Evolutionary conservation across 2,797 vertebrate species (phyloP).

Genomic region (Pachyuromys duprasi): DNA sequence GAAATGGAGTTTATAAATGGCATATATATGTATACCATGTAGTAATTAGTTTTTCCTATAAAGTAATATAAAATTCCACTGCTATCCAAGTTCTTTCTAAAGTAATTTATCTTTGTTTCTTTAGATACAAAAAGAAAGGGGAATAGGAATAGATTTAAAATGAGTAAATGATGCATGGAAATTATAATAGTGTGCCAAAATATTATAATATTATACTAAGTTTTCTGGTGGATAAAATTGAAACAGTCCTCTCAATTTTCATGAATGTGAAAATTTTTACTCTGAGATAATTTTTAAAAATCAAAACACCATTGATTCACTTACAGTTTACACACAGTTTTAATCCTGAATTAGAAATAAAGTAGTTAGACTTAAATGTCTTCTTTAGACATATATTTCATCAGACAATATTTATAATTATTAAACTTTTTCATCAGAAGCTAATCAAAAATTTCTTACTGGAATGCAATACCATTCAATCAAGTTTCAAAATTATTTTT

Average conservation of each 20-base stretch:
- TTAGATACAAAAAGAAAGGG: background rate
- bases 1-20: background rate
- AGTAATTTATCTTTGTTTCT: background rate
- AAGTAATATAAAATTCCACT: slow-evolving; percentile 14
- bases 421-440: slow-evolving; percentile 1
- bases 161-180: slow-evolving; percentile 4
- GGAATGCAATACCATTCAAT: background rate
- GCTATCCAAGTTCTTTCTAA: background rate
- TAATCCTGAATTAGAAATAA: slow-evolving; percentile 12
- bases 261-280: background rate
- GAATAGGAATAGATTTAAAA: background rate
- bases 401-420: background rate
- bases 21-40: slow-evolving; percentile 10
- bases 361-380: background rate
- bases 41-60: background rate
- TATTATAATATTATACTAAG: background rate
- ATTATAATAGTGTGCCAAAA: background rate
- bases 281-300: background rate
- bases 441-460: background rate
- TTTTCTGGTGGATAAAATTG: background rate
- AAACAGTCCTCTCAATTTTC: background rate
- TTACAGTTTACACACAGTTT: background rate
- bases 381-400: background rate
- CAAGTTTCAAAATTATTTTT: background rate
- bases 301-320: background rate